Percentiles rank a stretch among this genome's conserved stretches.
Evolutionary conservation across 1,140 invertebrate species (phyloP).

Genomic region (Nilaparvata lugens): DNA sequence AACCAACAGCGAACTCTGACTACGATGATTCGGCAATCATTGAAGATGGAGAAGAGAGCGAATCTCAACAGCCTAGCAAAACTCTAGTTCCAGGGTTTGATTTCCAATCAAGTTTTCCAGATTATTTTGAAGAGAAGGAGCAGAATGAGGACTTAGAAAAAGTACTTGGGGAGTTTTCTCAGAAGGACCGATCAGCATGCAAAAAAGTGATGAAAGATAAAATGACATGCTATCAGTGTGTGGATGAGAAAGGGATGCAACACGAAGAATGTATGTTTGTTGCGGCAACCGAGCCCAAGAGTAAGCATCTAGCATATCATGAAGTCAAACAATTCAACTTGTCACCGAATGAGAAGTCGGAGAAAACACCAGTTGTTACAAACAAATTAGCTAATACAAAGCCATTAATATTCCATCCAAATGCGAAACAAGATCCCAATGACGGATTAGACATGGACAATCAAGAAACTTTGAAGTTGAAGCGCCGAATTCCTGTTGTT

Average conservation of each 20-base stretch:
- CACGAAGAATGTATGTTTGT: constrained; percentile 68
- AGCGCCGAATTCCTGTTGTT: not conserved
- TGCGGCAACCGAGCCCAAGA: constrained; percentile 35
- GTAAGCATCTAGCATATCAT: constrained; percentile 24
- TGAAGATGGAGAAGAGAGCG: constrained; percentile 34
- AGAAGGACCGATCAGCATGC: constrained; percentile 57
- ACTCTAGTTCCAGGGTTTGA: constrained; percentile 9
- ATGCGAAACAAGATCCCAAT: not conserved
- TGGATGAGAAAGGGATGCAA: constrained; percentile 51
- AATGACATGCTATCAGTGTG: constrained; percentile 64
- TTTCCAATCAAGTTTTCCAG: not conserved
- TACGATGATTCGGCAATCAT: constrained; percentile 29
- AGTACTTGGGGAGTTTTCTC: constrained; percentile 54
- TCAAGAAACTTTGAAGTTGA: not conserved
- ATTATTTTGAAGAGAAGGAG: not conserved
- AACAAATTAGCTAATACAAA: constrained; percentile 2
- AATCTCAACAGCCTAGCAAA: constrained; percentile 4
- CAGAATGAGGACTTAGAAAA: constrained; percentile 46
- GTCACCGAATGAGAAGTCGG: not conserved
- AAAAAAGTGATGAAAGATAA: constrained; percentile 56
- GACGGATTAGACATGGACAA: not conserved
- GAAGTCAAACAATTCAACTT: constrained; percentile 22
- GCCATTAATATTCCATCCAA: constrained; percentile 1
- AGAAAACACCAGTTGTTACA: constrained; percentile 9
- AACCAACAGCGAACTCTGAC: not conserved